Conservation (phyloP, 2,888 invertebrate genomes). For the Callyntrura sp. region DNA sequence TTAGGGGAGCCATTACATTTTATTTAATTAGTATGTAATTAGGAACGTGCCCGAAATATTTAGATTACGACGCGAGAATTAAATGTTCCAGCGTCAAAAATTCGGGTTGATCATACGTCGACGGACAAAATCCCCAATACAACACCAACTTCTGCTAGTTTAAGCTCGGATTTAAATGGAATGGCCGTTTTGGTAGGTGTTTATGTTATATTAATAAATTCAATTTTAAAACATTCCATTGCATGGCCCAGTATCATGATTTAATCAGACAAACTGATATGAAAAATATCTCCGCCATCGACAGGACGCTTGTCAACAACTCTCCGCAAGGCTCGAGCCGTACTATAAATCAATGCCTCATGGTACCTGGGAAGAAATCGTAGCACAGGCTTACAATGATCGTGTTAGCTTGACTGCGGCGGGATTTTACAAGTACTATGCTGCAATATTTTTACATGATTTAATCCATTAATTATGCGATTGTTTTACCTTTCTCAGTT, state of each 20-base stretch:
- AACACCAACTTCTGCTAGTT: slow-evolving; percentile 89
- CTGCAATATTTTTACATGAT: too few relatives aligned
- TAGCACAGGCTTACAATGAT: slow-evolving; percentile 91
- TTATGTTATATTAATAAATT: not conserved
- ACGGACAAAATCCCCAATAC: slow-evolving; percentile 96
- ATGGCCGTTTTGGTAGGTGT: slow-evolving; percentile 85
- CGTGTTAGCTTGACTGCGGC: slow-evolving; percentile 93
- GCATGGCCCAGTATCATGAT: too few relatives aligned
- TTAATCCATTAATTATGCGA: too few relatives aligned
- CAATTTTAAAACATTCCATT: slow-evolving; percentile 9
- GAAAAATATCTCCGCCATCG: too few relatives aligned
- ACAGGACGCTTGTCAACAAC: slow-evolving; percentile 92
- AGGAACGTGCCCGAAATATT: too few relatives aligned
- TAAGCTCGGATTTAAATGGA: slow-evolving; percentile 86
- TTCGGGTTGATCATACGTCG: slow-evolving; percentile 93
- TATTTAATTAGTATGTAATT: too few relatives aligned
- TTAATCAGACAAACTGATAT: too few relatives aligned
- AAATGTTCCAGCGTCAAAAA: slow-evolving; percentile 89
- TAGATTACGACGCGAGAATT: slow-evolving; percentile 85
- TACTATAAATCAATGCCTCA: slow-evolving; percentile 91
- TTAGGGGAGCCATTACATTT: too few relatives aligned
- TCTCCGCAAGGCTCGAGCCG: slow-evolving; percentile 91
- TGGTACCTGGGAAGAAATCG: slow-evolving; percentile 94
- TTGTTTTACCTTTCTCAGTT: too few relatives aligned
- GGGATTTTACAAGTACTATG: slow-evolving; percentile 92